Base-by-base conservation (phyloP, 2,888 invertebrate species). In the Orchesella flavescens region DNA sequence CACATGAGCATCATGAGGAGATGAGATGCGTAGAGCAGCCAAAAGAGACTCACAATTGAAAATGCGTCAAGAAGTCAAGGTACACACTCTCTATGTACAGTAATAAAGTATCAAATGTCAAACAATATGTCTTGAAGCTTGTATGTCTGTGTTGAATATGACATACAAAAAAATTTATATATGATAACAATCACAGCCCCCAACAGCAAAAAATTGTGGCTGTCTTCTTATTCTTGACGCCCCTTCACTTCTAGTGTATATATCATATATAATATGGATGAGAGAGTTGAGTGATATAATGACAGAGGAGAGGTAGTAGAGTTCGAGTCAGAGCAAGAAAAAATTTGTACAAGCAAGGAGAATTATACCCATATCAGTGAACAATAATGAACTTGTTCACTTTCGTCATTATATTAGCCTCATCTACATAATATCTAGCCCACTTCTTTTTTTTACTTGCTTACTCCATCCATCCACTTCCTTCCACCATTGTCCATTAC, bases 91-190 rank as follows among this genome's bases (percentile, higher is more conserved):
- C 61, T 46, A 23, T 46, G 17, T 13, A 49, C 49, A 61, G 57
- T 17, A 57, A 21, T 65, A 65, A 65, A 65, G 53, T 78, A 78
- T 78, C 78, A 78, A 78, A 78, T 78, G 78, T 78, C 78, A 78
- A 78, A 78, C 63, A 69, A 53, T 78, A 46, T 49, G 17, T 61
- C 34, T 34, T 34, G 34, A 2, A 34, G 34, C 34, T 34, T 34
- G 34, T 34, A 34, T 34, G 34, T 34, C 34, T 34, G 34, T 23
- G 49, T 24, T 65, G 21, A 15, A 24, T 55, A 55, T 76, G 76
- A 68, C 76, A 66, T 66, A 63, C 19, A 53, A 17, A 34, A n/a
- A 34, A 34, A 34, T 34, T 34, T 34, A 34, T 34, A 63, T 12
- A 24, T 63, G 63, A 63, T 63, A 63, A 63, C 24, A 63, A 63